These are phyloP conservation scores for Xestia xanthographa DNA, from an alignment of 2,888 invertebrate genomes.

Conservation along the genomic window DNA sequence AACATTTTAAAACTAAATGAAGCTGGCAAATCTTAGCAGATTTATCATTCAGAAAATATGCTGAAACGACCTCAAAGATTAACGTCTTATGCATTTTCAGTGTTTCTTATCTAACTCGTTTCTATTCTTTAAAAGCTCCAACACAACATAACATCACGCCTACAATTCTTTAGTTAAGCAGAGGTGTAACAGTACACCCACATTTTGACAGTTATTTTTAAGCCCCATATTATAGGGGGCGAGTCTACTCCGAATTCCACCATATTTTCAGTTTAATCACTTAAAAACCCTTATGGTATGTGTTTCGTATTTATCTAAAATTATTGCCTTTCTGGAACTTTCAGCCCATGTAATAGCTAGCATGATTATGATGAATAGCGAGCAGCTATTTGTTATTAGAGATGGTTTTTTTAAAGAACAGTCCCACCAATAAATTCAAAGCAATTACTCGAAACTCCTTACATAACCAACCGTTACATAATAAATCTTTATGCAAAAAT, in stretches of 20 bases:
- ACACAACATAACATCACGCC: too few species aligned
- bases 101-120: background rate
- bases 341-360: too few species aligned
- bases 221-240: too few species aligned
- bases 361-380: background rate
- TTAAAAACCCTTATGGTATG: background rate
- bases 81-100: background rate
- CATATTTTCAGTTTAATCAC: background rate
- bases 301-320: background rate
- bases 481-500: constrained; percentile 53
- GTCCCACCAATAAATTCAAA: background rate
- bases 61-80: background rate
- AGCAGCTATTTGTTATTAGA: background rate
- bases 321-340: background rate
- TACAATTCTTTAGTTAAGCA: too few species aligned
- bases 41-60: background rate
- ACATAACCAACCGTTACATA: constrained; percentile 4
- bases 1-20: background rate
- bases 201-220: too few species aligned
- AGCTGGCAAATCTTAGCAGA: background rate
- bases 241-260: too few species aligned
- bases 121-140: background rate
- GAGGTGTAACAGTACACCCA: too few species aligned
- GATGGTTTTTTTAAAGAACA: background rate
- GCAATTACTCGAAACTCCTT: constrained; percentile 17